phyloP scores from a whole-genome alignment of 2,113 vertebrate genomes.

The Rousettus leschenaultii region DNA sequence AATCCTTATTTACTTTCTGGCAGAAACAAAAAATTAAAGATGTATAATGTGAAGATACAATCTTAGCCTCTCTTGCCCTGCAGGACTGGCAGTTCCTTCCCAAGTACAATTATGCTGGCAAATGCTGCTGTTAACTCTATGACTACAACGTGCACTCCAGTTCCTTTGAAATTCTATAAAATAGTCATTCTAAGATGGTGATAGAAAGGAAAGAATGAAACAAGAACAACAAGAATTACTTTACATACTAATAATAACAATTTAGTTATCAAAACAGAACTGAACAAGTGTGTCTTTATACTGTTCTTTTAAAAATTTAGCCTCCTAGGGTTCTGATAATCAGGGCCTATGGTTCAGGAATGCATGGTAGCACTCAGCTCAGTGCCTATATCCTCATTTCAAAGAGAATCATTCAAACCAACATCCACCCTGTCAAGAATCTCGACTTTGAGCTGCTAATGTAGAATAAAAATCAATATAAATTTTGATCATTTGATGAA shows the following conservation, averaged over 20 bases:
- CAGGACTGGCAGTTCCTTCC: conserved; percentile 50
- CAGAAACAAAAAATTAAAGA: conserved; percentile 78
- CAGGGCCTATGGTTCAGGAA: conserved; percentile 81
- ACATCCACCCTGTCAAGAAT: conserved; percentile 84
- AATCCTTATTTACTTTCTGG: conserved; percentile 76
- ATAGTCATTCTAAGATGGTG: conserved; percentile 73
- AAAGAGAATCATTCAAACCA: conserved; percentile 90
- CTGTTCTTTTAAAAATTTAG: conserved; percentile 80
- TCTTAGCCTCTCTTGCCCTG: conserved; percentile 70
- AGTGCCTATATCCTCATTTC: conserved; percentile 85
- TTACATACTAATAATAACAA: conserved; percentile 83
- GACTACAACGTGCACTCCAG: not conserved
- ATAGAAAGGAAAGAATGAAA: conserved; percentile 68
- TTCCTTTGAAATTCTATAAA: conserved; percentile 75
- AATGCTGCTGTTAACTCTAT: conserved; percentile 68
- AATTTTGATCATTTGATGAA: conserved; percentile 95
- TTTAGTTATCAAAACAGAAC: conserved; percentile 84
- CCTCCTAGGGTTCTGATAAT: conserved; percentile 81
- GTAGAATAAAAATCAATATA: conserved; percentile 92
- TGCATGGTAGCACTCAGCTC: conserved; percentile 77
- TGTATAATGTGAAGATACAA: conserved; percentile 70
- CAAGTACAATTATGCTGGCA: conserved; percentile 55
- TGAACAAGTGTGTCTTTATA: conserved; percentile 80
- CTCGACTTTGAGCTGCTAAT: conserved; percentile 90
- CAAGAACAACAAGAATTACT: conserved; percentile 80